Base-by-base conservation (phyloP, 1,140 invertebrate genomes). In the Ephestia elutella region DNA sequence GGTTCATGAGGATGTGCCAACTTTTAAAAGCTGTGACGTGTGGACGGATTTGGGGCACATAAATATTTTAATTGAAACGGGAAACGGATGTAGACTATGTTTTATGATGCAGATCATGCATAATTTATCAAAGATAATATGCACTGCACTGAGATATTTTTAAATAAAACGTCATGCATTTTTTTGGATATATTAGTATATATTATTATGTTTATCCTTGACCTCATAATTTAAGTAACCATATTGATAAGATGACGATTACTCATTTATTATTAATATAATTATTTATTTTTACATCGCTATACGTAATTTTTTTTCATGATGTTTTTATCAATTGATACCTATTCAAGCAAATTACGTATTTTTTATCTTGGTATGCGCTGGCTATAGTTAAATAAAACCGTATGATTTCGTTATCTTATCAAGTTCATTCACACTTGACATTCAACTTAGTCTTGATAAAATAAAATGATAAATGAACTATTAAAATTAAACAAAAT, bases 351-450 rank as follows among this genome's bases (percentile, higher is more conserved):
- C 13, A 17, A 15, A 15, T 44, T 44, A 44, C 38, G n/a, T 44
- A 15, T 13, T 4, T 44, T 10, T 44, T 44, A 44, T 44, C 38
- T 44, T 15, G 38, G n/a, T 44, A 44, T 44, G 13, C 13, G 65
- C 60, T 66, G 68, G 70, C 76, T 69, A 70, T 64, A 71, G 72
- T 62, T 60, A 63, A 62, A 59, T 25, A 3, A 25, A 10, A 1
- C 62, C 59, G 57, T 70, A 65, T 76, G 60, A 57, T 63, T 62
- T 63, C 57, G 54, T 62, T 80, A 81, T 84, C 82, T 84, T 80
- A 78, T 75, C 75, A 63, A 72, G 81, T 81, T 79, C 78, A 63
- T 87, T 87, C 70, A 87, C 84, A 59, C 54, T 78, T 84, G 77
- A 87, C 78, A 82, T 87, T 85, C 70, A 80, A 74, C 73, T 79